Evolutionary conservation across 2,797 vertebrate species (phyloP).

Genomic region (Rhabdophis nuchalis): DNA sequence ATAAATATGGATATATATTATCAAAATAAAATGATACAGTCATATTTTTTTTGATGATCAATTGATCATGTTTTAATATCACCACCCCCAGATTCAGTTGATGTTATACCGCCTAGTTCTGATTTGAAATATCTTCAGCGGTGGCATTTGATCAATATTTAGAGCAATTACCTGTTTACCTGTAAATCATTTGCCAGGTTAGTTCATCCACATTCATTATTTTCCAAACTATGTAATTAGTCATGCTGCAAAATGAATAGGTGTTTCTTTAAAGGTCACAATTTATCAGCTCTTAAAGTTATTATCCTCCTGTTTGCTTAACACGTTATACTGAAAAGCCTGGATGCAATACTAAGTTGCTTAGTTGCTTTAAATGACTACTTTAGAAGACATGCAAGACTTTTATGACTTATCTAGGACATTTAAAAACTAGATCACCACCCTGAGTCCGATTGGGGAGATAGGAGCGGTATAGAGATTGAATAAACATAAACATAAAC

Average conservation of each 20-base stretch:
- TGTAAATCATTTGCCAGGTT: constrained; percentile 32
- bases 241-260: constrained; percentile 36
- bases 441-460: no score
- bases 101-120: background rate
- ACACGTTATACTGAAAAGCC: constrained; percentile 19
- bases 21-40: background rate
- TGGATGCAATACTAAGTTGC: constrained; percentile 41
- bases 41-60: constrained; percentile 23
- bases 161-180: constrained; percentile 39
- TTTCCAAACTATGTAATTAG: constrained; percentile 30
- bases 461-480: no score
- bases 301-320: constrained; percentile 40
- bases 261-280: constrained; percentile 40
- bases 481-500: no score
- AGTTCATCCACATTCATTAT: constrained; percentile 45
- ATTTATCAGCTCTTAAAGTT: constrained; percentile 42
- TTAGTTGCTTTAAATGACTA: constrained; percentile 53
- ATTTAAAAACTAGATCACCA: constrained; percentile 50
- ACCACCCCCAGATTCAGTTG: background rate
- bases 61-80: constrained; percentile 8
- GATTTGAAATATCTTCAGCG: background rate
- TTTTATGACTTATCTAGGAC: constrained; percentile 47
- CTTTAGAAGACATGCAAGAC: constrained; percentile 40
- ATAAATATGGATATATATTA: background rate
- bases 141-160: constrained; percentile 36